These are phyloP conservation scores for Muntiacus muntjak DNA, from an alignment of 2,113 vertebrate genomes.

Conservation along the genomic window DNA sequence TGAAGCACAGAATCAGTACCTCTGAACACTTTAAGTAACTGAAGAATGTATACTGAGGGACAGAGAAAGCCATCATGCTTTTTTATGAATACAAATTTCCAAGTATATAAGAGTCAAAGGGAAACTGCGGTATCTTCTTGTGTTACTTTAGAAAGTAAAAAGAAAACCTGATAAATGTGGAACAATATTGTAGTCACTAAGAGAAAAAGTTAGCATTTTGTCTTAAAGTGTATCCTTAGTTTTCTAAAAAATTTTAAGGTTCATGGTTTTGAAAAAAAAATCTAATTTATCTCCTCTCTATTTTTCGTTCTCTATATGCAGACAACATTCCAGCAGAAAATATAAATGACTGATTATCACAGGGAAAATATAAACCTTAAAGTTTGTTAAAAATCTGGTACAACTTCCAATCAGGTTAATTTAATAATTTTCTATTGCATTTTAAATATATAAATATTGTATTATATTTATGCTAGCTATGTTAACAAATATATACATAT, in stretches of 20 bases:
- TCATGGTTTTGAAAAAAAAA: background rate
- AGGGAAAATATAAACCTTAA: background rate
- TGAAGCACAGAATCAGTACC: accelerated
- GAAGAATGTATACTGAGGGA: background rate
- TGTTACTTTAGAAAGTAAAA: background rate
- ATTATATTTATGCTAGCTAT: background rate
- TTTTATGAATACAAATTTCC: background rate
- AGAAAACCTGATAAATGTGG: background rate
- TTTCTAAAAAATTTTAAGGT: background rate
- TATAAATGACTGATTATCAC: background rate
- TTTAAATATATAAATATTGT: background rate
- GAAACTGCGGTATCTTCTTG: background rate
- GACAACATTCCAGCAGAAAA: background rate
- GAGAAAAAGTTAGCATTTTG: background rate
- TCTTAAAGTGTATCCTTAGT: background rate
- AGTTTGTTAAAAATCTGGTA: background rate
- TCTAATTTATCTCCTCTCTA: background rate
- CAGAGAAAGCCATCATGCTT: background rate
- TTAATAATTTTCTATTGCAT: background rate
- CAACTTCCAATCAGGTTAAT: background rate
- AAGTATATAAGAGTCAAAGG: background rate
- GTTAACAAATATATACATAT: background rate
- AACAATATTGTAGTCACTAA: background rate
- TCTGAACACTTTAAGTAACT: background rate
- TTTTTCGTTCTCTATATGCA: background rate